Evolutionary conservation across 2,888 invertebrate genomes (phyloP).

Genomic region (Netelia melanura): DNA sequence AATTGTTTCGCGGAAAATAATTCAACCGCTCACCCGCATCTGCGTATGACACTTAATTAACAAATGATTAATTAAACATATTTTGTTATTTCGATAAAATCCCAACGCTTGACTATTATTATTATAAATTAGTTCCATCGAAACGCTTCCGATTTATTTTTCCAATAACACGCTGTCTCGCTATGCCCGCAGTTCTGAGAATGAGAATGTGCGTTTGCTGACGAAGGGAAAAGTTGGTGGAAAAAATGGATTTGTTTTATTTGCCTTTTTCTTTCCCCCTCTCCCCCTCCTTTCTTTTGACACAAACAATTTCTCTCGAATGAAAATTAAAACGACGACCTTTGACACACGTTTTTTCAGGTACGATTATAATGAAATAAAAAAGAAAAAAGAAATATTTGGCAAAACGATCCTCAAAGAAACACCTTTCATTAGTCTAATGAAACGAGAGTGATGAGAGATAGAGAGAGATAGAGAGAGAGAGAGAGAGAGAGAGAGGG

Average conservation of each 20-base stretch:
- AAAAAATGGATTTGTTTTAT: not conserved
- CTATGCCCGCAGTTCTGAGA: not conserved
- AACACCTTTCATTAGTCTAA: slow-evolving; percentile 79
- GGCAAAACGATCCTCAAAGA: slow-evolving; percentile 67
- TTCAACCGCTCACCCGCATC: not conserved
- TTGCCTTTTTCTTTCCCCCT: not conserved
- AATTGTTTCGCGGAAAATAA: not conserved
- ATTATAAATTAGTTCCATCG: not conserved
- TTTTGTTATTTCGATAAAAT: not conserved
- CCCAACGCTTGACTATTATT: not conserved
- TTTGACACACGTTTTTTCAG: not conserved
- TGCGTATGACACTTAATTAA: not conserved
- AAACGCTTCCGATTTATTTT: not conserved
- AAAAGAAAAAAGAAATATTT: slow-evolving; percentile 66
- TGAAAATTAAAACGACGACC: not conserved
- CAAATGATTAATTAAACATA: not conserved
- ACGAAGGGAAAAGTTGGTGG: not conserved
- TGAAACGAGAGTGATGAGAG: slow-evolving; percentile 77
- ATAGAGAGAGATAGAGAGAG: slow-evolving; percentile 31
- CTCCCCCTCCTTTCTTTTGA: too few relatives aligned
- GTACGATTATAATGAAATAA: not conserved
- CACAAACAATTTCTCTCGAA: not conserved
- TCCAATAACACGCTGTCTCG: not conserved
- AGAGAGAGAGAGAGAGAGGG: not conserved
- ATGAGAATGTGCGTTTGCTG: not conserved